Evolutionary conservation across 2,888 invertebrate genomes (phyloP).

Genomic region (Mythimna loreyi): DNA sequence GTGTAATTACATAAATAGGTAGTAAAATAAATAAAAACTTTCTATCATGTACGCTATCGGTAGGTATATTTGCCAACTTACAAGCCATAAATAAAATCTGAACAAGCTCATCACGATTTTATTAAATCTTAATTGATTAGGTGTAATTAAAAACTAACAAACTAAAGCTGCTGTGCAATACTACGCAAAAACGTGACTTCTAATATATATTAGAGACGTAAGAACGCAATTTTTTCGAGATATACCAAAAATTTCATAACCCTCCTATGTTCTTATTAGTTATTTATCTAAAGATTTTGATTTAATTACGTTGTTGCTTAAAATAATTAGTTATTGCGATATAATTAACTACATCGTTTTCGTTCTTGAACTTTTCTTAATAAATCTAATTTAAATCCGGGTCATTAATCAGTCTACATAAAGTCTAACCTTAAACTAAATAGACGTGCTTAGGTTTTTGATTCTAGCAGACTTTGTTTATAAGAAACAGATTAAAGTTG

Average conservation of each 20-base stretch:
- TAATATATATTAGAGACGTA: background rate
- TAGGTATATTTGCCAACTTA: conserved; percentile 20
- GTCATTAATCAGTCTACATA: conserved; percentile 35
- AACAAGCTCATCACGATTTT: conserved; percentile 54
- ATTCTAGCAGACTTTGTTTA: background rate
- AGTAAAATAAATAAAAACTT: too few species aligned
- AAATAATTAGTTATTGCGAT: conserved; percentile 42
- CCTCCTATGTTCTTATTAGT: conserved; percentile 1
- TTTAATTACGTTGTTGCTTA: conserved; percentile 26
- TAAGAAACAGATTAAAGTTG: background rate
- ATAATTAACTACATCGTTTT: conserved; percentile 10
- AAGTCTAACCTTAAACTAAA: background rate
- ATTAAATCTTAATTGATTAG: conserved; percentile 46
- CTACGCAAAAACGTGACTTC: conserved; percentile 43
- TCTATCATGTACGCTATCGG: background rate
- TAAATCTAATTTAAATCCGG: conserved; percentile 12
- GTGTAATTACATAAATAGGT: too few species aligned
- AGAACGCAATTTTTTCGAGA: conserved; percentile 2
- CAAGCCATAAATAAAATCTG: conserved; percentile 21
- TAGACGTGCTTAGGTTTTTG: background rate
- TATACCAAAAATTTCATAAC: conserved; percentile 28
- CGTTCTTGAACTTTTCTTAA: conserved; percentile 51
- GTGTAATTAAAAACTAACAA: conserved; percentile 53
- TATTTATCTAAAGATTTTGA: background rate
- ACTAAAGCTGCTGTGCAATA: conserved; percentile 48